Base-by-base conservation (phyloP, 2,797 vertebrate genomes). In the Enoplosus armatus region DNA sequence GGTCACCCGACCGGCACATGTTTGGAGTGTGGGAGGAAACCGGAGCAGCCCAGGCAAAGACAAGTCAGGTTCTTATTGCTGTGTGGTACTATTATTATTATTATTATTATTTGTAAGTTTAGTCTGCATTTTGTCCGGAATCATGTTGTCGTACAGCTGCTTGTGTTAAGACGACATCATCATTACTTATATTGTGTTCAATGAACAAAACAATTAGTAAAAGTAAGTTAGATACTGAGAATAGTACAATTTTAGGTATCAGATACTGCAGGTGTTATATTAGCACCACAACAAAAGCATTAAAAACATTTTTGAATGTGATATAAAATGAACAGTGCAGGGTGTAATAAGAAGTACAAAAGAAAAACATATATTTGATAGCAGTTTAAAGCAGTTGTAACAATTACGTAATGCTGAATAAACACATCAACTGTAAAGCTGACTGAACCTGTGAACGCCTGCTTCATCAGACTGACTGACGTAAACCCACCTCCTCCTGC, bases 401-500 rank as follows among this genome's bases (percentile, higher is more conserved):
- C 5, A 56, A 33, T 16, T 16, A 20, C 20, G 8, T 45, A 31
- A 43, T 27, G 20, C 24, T 15, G 31, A 5, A 6, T 59, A 33
- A 58, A 45, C 16, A 6, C 9, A n/a, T n/a, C n/a, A 12, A 35
- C 56, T 26, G 37, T 9, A 16, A 67, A 11, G 3, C 15, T 11
- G 8, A 37, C 6, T 41, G 37, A 31, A 15, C 18, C 18, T 43
- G 18, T 18, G 2, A 37, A 37, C 35, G 11, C 35, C 35, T 37
- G 35, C 35, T 51, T 24, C 50, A 26, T 24, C 10, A 26, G 37
- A 61, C 24, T 9, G 8, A 31, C 29, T 11, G 29, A n/a, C n/a
- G n/a, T 29, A 1, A 24, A 60, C 95, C 12, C 91, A 98, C 97
- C 95, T 98, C 97, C 80, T 98, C 97, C 83, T 85, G 95, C 22